Conservation (phyloP, 37 sponge, comb jelly and placozoan species). For the Eunapius fragilis region DNA sequence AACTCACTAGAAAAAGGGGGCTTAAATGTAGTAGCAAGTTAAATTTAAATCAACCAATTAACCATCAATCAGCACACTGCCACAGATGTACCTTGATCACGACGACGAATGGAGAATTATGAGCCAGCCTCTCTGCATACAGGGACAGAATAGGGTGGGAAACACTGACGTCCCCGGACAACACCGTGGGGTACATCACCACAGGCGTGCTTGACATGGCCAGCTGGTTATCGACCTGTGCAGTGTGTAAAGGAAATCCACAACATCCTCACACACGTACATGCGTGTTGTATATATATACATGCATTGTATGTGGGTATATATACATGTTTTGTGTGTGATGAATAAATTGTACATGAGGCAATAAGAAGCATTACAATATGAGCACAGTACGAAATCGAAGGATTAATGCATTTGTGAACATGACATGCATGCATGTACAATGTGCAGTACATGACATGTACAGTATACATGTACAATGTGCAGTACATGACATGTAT, state of each 20-base stretch:
- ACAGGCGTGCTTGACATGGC: slow-evolving; percentile 33
- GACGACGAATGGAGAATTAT: slow-evolving; percentile 56
- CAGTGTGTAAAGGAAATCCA: background rate
- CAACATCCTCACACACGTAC: background rate
- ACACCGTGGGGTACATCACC: slow-evolving; percentile 60
- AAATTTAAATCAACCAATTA: no score
- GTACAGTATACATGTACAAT: no score
- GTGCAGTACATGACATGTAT: no score
- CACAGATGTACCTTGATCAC: slow-evolving; percentile 72
- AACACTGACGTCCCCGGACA: slow-evolving; percentile 32
- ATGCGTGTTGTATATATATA: background rate
- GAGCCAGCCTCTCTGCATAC: slow-evolving; percentile 46
- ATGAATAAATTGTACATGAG: no score
- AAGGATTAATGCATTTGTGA: no score
- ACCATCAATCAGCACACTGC: no score
- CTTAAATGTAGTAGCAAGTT: no score
- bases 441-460: no score
- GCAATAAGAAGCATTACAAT: no score
- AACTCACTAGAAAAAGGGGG: no score
- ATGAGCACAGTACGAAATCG: no score
- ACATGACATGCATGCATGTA: no score
- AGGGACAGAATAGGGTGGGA: slow-evolving; percentile 39
- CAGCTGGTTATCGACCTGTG: slow-evolving; percentile 82
- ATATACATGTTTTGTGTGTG: background rate
- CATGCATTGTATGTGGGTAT: background rate